These are phyloP conservation scores for Sorex maritimensis DNA, from an alignment of 2,797 vertebrate species.

Conservation along the genomic window DNA sequence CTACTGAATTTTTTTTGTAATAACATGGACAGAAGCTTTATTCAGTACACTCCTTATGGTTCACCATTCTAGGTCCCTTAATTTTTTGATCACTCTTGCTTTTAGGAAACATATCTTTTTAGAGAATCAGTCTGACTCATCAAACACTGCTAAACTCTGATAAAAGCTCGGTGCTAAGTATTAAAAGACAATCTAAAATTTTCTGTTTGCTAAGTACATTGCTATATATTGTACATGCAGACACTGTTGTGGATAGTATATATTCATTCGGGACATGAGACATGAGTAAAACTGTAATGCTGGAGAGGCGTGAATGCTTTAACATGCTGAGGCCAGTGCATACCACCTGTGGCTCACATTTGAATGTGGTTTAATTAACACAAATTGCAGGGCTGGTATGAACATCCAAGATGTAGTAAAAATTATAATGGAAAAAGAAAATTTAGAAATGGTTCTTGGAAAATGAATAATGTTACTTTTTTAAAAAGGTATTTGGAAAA, in stretches of 20 bases:
- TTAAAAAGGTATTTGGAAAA: background rate
- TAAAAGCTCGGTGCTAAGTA: conserved; percentile 28
- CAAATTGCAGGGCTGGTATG: too few relatives aligned
- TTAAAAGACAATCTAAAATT: conserved; percentile 13
- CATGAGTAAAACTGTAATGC: background rate
- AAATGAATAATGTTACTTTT: conserved; percentile 5
- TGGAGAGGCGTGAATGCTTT: background rate
- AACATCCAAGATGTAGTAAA: background rate
- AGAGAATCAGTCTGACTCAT: conserved; percentile 38
- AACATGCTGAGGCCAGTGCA: background rate
- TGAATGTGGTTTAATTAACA: too few relatives aligned
- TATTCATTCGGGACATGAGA: background rate
- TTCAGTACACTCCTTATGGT: background rate
- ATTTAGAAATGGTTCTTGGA: conserved; percentile 11
- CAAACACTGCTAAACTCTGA: background rate
- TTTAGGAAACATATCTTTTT: background rate
- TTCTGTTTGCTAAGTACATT: conserved; percentile 29
- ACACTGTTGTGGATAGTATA: background rate
- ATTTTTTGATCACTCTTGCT: background rate
- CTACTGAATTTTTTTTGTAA: background rate
- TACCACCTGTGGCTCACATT: too few relatives aligned
- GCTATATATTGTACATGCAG: background rate
- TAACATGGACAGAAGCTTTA: conserved; percentile 9
- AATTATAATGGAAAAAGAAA: background rate
- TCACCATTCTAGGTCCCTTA: background rate